phyloP scores from a whole-genome alignment of 2,797 vertebrate species.

The Lepus townsendii region DNA sequence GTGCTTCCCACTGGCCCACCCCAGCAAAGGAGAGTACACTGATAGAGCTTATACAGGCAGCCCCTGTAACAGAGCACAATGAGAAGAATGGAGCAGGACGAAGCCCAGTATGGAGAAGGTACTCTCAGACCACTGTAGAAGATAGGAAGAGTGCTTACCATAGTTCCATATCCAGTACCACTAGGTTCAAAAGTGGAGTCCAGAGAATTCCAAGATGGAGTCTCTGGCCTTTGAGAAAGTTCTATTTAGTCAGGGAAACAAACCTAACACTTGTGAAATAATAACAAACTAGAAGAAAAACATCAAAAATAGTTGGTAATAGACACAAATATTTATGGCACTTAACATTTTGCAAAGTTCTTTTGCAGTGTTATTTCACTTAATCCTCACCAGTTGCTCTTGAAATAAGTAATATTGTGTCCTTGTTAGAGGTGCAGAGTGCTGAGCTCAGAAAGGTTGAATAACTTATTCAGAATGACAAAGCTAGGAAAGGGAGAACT shows the following conservation, averaged over 20 bases:
- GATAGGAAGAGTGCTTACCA: background rate
- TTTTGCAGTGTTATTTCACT: constrained; percentile 29
- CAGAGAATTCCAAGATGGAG: background rate
- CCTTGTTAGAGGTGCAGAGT: background rate
- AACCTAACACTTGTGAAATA: background rate
- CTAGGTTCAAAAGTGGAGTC: background rate
- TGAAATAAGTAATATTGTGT: background rate
- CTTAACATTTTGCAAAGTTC: constrained; percentile 3
- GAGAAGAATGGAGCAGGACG: background rate
- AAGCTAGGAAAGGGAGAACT: background rate
- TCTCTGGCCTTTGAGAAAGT: constrained; percentile 22
- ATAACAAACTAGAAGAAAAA: constrained; percentile 11
- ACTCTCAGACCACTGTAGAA: background rate
- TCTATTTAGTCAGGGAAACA: background rate
- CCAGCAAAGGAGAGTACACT: background rate
- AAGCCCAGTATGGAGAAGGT: background rate
- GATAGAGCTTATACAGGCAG: background rate
- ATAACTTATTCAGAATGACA: background rate
- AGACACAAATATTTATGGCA: background rate
- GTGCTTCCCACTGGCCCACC: too few species aligned
- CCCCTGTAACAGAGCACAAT: too few species aligned
- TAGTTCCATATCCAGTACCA: background rate
- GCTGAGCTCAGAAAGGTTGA: background rate
- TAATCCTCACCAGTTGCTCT: background rate
- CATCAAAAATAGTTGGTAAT: background rate